These are phyloP conservation scores for Muscicapa adusta DNA, from an alignment of 2,113 vertebrate genomes.

Conservation along the genomic window DNA sequence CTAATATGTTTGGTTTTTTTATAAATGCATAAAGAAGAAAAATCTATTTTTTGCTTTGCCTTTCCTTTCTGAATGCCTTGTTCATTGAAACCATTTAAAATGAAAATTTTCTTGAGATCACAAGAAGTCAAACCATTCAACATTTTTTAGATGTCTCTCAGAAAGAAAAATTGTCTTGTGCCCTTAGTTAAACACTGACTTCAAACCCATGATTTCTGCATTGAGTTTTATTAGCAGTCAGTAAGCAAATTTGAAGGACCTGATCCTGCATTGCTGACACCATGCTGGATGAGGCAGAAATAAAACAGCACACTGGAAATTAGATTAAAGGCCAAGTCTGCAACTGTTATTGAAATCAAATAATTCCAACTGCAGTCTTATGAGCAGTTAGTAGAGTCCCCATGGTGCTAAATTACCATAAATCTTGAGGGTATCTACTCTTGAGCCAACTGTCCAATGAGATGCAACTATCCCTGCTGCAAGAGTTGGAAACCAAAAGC, in stretches of 20 bases:
- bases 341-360: conserved; percentile 60
- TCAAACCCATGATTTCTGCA: neutral
- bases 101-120: neutral
- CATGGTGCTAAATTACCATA: conserved; percentile 52
- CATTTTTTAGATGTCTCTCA: neutral
- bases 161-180: neutral
- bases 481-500: conserved; percentile 4
- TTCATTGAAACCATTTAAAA: neutral
- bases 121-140: neutral
- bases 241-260: conserved; percentile 18
- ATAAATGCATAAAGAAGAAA: neutral
- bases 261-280: conserved; percentile 39
- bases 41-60: neutral
- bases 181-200: neutral
- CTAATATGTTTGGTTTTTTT: neutral
- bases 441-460: neutral
- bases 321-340: conserved; percentile 59
- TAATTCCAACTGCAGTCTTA: conserved; percentile 60
- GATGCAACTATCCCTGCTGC: neutral
- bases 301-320: conserved; percentile 61
- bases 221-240: conserved; percentile 10
- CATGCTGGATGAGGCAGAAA: conserved; percentile 35
- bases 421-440: conserved; percentile 26
- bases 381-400: conserved; percentile 53
- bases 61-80: neutral